Conservation (phyloP, 2,113 vertebrate genomes). For the Ceyx cyanopectus region DNA sequence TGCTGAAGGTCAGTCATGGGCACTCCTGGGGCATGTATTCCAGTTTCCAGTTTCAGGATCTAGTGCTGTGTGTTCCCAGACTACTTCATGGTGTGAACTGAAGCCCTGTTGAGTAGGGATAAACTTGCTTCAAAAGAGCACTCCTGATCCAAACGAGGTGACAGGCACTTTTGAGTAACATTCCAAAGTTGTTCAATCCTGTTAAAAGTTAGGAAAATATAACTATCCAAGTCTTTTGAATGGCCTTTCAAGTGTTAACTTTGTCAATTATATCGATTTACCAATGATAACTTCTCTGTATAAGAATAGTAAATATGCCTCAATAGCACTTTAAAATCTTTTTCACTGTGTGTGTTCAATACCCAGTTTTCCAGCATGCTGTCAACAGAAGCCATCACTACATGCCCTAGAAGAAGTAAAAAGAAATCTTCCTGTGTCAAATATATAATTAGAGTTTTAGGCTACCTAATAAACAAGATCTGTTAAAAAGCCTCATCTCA, state of each 20-base stretch:
- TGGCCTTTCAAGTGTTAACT: background rate
- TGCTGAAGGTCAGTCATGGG: background rate
- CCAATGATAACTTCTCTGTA: background rate
- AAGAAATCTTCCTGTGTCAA: background rate
- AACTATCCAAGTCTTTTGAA: background rate
- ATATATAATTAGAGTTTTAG: background rate
- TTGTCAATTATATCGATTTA: background rate
- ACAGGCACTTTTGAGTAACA: background rate
- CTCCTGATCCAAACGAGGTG: background rate
- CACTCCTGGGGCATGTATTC: background rate
- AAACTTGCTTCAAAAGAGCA: background rate
- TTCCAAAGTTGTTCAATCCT: background rate
- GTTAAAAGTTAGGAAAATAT: background rate
- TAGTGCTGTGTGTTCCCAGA: background rate
- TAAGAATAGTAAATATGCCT: background rate
- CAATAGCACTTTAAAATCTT: background rate
- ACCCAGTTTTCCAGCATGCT: background rate
- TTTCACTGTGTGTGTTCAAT: background rate
- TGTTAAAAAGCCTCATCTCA: background rate
- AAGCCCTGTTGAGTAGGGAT: background rate
- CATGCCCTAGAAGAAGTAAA: background rate
- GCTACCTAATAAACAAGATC: background rate
- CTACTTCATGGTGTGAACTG: background rate
- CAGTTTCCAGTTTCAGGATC: background rate
- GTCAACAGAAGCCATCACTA: background rate